Base-by-base conservation (phyloP, 2,797 vertebrate genomes). In the Silurus lanzhouensis region DNA sequence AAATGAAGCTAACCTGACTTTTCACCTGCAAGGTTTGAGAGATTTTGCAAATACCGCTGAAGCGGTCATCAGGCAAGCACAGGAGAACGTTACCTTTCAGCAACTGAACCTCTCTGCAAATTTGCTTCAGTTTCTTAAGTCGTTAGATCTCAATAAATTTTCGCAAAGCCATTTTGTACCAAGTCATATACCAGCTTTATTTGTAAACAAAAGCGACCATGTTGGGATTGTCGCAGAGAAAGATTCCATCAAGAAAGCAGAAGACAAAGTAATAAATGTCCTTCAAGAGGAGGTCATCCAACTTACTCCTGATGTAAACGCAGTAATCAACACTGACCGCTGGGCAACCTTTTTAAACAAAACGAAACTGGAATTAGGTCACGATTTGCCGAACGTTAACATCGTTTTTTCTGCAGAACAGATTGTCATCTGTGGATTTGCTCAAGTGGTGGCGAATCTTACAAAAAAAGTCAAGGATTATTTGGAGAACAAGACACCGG, bases 401-500 rank as follows among this genome's bases (percentile, higher is more conserved):
- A 82, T 92, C 57, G 70, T 75, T 27, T 25, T 64, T 27, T 84
- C 82, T 61, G 82, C 81, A 13, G 57, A 6, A 13, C 52, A 89
- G 25, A 79, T 93, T 64, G 17, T 79, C 25, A 84, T 93, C n/a
- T 90, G 83, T 66, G 92, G 92, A 72, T 91, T 91, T 82, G 78
- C 89, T 12, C 82, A 81, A 55, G 83, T 85, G 31, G 91, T 92
- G 20, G 14, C 58, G 55, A 87, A 90, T 75, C 66, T 89, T 85
- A 57, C 87, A 25, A 84, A 61, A 55, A 91, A 91, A 81, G 71
- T 93, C 10, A 90, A 70, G 57, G 71, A 58, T 27, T 90, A 91
- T 76, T 77, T 92, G 25, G 83, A 92, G 7, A 89, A 91, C 85
- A 91, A 91, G 83, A 87, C 82, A 48, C 83, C 85, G 0, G 83